These are phyloP conservation scores for Lepus townsendii DNA, from an alignment of 2,797 vertebrate genomes.

Conservation along the genomic window DNA sequence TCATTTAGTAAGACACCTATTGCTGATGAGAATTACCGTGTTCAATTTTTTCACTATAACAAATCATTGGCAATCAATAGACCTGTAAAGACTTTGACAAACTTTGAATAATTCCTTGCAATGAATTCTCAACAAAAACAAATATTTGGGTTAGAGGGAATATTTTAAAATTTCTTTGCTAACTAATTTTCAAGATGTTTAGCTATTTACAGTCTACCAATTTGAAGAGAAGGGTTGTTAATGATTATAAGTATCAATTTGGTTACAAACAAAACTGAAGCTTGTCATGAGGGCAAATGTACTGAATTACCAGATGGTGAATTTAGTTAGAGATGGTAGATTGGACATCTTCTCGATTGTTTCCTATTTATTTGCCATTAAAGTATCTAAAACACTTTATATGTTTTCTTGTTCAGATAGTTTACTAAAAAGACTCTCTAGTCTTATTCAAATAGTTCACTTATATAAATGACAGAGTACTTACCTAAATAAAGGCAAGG, in stretches of 20 bases:
- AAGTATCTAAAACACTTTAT: background rate
- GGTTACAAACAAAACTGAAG: background rate
- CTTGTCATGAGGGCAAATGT: background rate
- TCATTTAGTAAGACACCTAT: background rate
- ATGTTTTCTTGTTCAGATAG: background rate
- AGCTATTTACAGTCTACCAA: background rate
- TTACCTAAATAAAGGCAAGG: background rate
- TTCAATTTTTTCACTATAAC: background rate
- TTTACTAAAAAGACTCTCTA: no score
- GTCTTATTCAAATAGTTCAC: background rate
- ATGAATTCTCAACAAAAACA: background rate
- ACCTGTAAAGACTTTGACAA: background rate
- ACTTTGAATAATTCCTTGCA: background rate
- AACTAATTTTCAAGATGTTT: background rate
- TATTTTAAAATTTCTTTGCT: background rate
- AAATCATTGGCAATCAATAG: background rate
- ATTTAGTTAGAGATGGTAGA: background rate
- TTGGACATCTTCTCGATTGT: background rate
- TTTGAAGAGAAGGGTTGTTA: background rate
- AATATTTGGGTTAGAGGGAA: background rate
- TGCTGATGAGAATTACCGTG: background rate
- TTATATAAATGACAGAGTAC: background rate
- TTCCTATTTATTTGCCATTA: background rate
- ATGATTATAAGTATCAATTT: background rate
- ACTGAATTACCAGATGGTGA: background rate